Conservation (phyloP, 2,113 vertebrate genomes). For the Aleadryas rufinucha region DNA sequence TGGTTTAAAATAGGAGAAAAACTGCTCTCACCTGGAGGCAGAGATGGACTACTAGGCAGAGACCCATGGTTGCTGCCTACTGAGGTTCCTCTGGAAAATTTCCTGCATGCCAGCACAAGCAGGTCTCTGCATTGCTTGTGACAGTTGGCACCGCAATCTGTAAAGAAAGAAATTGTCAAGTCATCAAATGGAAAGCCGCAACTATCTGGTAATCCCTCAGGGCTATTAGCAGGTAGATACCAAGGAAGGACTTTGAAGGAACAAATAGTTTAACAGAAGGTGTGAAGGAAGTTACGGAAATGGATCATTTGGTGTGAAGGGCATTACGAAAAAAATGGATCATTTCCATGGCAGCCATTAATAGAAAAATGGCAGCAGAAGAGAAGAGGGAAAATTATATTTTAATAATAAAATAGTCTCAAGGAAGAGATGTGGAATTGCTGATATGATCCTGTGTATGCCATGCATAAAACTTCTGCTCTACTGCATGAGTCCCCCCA, state of each 20-base stretch:
- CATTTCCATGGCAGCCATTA: not conserved
- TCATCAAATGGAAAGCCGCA: not conserved
- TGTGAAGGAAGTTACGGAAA: not conserved
- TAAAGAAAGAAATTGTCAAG: not conserved
- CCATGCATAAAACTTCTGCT: not conserved
- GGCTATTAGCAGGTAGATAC: not conserved
- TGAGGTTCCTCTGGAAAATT: slow-evolving; percentile 83
- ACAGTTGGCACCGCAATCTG: slow-evolving; percentile 96
- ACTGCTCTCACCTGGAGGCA: slow-evolving; percentile 81
- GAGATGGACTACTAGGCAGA: slow-evolving; percentile 87
- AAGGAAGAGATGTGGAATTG: not conserved
- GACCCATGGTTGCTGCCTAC: slow-evolving; percentile 84
- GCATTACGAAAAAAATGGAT: not conserved
- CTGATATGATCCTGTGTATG: not conserved
- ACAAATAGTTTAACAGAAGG: not conserved
- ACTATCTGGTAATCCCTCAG: not conserved
- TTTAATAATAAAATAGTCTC: not conserved
- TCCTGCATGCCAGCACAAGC: slow-evolving; percentile 91
- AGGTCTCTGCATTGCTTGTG: slow-evolving; percentile 96
- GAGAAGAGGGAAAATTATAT: not conserved
- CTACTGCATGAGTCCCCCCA: not conserved
- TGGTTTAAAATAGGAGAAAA: not conserved
- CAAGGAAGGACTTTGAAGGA: not conserved
- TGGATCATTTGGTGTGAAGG: not conserved
- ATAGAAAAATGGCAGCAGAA: not conserved